Evolutionary conservation across 2,797 vertebrate genomes (phyloP).

Genomic region (Oryzias dopingdopingensis): DNA sequence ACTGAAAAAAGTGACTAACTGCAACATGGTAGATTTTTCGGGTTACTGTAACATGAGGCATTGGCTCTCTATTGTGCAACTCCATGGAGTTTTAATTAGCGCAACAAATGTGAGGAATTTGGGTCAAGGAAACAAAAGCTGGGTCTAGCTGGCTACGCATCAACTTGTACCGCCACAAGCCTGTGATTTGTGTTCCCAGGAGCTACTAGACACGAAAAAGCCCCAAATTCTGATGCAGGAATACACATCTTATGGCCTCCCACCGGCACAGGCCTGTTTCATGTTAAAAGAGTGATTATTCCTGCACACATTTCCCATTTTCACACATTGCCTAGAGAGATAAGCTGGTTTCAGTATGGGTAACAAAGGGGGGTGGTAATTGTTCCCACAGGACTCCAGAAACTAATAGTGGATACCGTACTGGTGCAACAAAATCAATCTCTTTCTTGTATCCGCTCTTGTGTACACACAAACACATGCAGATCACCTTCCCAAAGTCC

Average conservation of each 20-base stretch:
- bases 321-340: constrained; percentile 32
- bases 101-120: constrained; percentile 72
- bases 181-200: constrained; percentile 64
- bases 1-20: constrained; percentile 23
- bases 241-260: constrained; percentile 16
- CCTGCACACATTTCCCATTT: constrained; percentile 23
- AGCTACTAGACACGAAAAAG: constrained; percentile 46
- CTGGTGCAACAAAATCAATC: constrained; percentile 40
- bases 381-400: constrained; percentile 35
- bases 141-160: constrained; percentile 35
- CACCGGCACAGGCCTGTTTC: constrained; percentile 20
- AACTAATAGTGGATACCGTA: constrained; percentile 17
- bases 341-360: constrained; percentile 31
- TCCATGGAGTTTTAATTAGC: constrained; percentile 55
- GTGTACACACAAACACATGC: constrained; percentile 37
- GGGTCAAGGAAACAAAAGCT: constrained; percentile 75
- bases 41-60: constrained; percentile 37
- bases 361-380: constrained; percentile 37
- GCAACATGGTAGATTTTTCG: constrained; percentile 13
- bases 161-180: constrained; percentile 53
- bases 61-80: constrained; percentile 61
- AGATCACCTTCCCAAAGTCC: constrained; percentile 53
- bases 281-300: constrained; percentile 26
- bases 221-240: constrained; percentile 28
- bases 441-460: background rate